Conservation (phyloP, 1,140 invertebrate genomes). For the Drosophila kurseongensis region DNA sequence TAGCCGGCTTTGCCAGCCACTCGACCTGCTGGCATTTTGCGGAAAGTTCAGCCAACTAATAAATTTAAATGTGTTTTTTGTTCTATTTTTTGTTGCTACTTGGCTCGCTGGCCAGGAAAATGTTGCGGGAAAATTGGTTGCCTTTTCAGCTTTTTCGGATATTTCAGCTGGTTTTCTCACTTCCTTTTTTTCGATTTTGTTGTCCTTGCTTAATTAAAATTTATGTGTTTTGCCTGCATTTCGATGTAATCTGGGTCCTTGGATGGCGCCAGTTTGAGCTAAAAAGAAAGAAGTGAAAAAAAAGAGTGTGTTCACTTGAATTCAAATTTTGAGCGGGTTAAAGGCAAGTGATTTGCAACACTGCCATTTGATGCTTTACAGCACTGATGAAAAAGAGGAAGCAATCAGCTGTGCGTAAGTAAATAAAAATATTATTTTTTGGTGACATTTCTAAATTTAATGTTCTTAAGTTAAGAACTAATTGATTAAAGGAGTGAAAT, state of each 20-base stretch:
- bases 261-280: not conserved
- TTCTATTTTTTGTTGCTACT: constrained; percentile 7
- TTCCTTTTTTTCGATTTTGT: not conserved
- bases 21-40: constrained; percentile 86
- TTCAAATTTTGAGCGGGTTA: not conserved
- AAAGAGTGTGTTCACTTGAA: not conserved
- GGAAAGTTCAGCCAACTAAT: constrained; percentile 4
- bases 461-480: no score
- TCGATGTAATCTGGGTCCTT: constrained; percentile 1
- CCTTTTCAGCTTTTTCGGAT: not conserved
- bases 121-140: no score
- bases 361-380: not conserved
- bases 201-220: constrained; percentile 48
- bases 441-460: not conserved
- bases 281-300: not conserved
- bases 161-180: not conserved
- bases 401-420: not conserved
- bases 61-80: constrained; percentile 16
- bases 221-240: constrained; percentile 36
- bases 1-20: constrained; percentile 90
- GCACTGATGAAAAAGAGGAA: not conserved
- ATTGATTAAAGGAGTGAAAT: not conserved
- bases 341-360: not conserved
- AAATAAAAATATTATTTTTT: not conserved
- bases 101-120: constrained; percentile 34